A percentile compares a stretch with the other conserved stretches of the same genome.
Conservation (phyloP, 1,140 invertebrate species). For the Cherax destructor region DNA sequence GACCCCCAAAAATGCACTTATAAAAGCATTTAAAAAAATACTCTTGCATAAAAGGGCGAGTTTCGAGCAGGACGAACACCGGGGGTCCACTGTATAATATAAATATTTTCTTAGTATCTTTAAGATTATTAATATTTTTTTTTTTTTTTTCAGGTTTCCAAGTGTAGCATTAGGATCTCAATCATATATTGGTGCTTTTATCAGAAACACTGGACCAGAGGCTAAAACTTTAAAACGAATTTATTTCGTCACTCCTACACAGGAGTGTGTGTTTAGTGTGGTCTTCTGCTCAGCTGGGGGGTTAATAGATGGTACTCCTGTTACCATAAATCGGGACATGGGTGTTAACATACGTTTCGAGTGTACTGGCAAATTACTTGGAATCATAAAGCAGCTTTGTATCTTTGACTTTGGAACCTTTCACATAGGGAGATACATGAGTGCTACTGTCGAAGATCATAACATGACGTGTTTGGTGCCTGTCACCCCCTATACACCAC, state of each 20-base stretch:
- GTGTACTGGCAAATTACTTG: constrained; percentile 77
- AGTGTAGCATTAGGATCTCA: constrained; percentile 13
- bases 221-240: constrained; percentile 8
- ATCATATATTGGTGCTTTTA: background rate
- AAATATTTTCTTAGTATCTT: too few relatives aligned
- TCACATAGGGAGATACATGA: constrained; percentile 78
- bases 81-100: too few relatives aligned
- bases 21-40: too few relatives aligned
- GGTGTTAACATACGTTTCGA: constrained; percentile 30
- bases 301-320: constrained; percentile 13
- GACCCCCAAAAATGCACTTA: too few relatives aligned
- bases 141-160: constrained; percentile 43
- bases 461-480: constrained; percentile 61
- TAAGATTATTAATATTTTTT: too few relatives aligned
- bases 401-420: constrained; percentile 79
- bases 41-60: too few relatives aligned
- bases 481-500: constrained; percentile 61
- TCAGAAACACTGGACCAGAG: constrained; percentile 23
- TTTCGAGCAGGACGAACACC: too few relatives aligned
- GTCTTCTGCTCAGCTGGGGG: constrained; percentile 8
- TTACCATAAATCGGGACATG: constrained; percentile 9
- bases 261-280: constrained; percentile 37
- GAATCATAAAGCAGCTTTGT: constrained; percentile 79
- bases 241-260: constrained; percentile 19
- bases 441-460: constrained; percentile 75